Evolutionary conservation across 2,888 invertebrate genomes (phyloP), one percentile per base, ranked within the genome.

Genomic region (Melikaiella ostensackeni): DNA sequence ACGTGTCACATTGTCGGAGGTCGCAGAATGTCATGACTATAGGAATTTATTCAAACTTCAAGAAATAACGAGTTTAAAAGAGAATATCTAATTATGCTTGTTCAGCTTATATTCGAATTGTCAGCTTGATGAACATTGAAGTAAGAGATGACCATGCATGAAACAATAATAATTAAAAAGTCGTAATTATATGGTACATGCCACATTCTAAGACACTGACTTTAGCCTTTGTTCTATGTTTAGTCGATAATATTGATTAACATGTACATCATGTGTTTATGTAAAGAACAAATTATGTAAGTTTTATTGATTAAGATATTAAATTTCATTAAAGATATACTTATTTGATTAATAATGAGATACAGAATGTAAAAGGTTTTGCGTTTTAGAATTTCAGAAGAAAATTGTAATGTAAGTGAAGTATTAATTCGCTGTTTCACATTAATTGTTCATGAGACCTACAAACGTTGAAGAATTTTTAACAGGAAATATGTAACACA

Each of bases 211-310:
- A 42, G 24, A 64, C 24, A 66, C n/a, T 27, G 66, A 46, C 27
- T 38, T 42, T 66, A 46, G 27, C 27, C 66, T 66, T 66, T 27
- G 27, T 42, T 38, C 13, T 46, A 21, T 27, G 9, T 66, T 42
- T 19, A 66, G 19, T 66, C 46, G 27, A 66, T 46, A 46, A 66
- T 66, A 66, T 66, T 24, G 66, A 66, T 46, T 50, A 50, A 66
- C 19, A 27, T 66, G 9, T 38, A 64, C 64, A 24, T 64, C 38
- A 11, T 35, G 19, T 24, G 24, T 42, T 24, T 46, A 6, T 46
- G 2, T 1, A 7, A 1, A n/a, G 46, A 6, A 46, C 4, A 46
- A 46, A 46, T 46, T 16, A 46, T 19, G 35, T 19, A 19, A 46
- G 19, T 46, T 46, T 46, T 46, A 46, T 46, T 46, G 19, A 46